Evolutionary conservation across 1,140 invertebrate species (phyloP).

Genomic region (Frieseomelitta varia): DNA sequence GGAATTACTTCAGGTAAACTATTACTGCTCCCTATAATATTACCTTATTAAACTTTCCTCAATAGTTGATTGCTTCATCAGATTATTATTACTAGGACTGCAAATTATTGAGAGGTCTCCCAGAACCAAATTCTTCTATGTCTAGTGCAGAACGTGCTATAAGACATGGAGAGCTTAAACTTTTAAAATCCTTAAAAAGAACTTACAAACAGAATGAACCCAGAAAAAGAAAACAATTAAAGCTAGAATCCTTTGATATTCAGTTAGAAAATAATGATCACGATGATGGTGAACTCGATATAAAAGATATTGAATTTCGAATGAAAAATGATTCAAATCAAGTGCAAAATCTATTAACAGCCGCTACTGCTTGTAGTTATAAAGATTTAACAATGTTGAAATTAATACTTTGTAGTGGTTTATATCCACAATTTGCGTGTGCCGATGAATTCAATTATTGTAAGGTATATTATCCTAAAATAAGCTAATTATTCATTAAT

Average conservation of each 20-base stretch:
- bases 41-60: not conserved
- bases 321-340: constrained; percentile 88
- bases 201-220: constrained; percentile 84
- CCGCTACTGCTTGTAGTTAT: constrained; percentile 88
- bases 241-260: constrained; percentile 82
- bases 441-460: constrained; percentile 96
- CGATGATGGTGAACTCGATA: constrained; percentile 86
- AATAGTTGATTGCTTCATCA: not conserved
- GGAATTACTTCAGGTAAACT: constrained; percentile 88
- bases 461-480: constrained; percentile 83
- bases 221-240: constrained; percentile 89
- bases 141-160: constrained; percentile 90
- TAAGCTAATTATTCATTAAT: constrained; percentile 12
- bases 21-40: constrained; percentile 30
- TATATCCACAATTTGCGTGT: constrained; percentile 96
- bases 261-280: constrained; percentile 84
- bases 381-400: constrained; percentile 94
- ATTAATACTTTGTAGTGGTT: constrained; percentile 93
- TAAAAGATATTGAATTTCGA: constrained; percentile 96
- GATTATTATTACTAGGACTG: constrained; percentile 83
- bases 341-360: constrained; percentile 87
- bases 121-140: constrained; percentile 83
- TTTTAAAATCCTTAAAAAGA: constrained; percentile 90
- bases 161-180: constrained; percentile 93
- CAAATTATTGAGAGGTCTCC: constrained; percentile 85